Evolutionary conservation across 2,888 invertebrate species (phyloP).

Genomic region (Abrostola tripartita): DNA sequence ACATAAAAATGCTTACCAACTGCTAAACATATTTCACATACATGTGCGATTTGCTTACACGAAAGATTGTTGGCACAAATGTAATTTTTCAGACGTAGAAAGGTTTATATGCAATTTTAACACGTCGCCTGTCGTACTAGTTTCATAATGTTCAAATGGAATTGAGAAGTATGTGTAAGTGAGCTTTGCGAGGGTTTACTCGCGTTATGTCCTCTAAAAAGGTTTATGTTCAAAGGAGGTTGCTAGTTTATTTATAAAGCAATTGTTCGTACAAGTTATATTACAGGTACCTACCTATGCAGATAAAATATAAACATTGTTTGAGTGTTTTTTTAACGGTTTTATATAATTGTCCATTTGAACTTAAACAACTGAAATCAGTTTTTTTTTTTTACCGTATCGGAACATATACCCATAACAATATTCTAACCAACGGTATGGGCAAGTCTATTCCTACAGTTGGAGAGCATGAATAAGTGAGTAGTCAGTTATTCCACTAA

Average conservation of each 20-base stretch:
- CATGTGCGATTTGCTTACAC: background rate
- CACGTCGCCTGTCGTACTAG: conserved; percentile 5
- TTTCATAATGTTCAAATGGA: conserved; percentile 25
- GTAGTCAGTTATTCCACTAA: background rate
- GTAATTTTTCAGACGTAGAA: conserved; percentile 16
- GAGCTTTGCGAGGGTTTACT: conserved; percentile 3
- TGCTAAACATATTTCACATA: background rate
- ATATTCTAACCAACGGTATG: too few species aligned
- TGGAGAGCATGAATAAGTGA: conserved; percentile 3
- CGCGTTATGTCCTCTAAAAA: background rate
- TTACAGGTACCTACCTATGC: too few species aligned
- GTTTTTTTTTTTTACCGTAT: too few species aligned
- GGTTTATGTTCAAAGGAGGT: too few species aligned
- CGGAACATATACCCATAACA: too few species aligned
- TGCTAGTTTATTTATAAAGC: too few species aligned
- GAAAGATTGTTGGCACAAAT: conserved; percentile 14
- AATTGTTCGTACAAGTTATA: too few species aligned
- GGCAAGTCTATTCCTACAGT: too few species aligned
- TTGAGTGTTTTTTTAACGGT: too few species aligned
- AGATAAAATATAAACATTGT: background rate
- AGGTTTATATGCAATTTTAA: conserved; percentile 26
- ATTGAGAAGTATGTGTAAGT: conserved; percentile 17
- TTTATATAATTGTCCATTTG: too few species aligned
- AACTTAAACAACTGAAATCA: too few species aligned
- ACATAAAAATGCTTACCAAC: background rate